Percentiles rank a stretch among this genome's conserved stretches.
Evolutionary conservation across 2,888 invertebrate species (phyloP).

Genomic region (Litoditis marina): DNA sequence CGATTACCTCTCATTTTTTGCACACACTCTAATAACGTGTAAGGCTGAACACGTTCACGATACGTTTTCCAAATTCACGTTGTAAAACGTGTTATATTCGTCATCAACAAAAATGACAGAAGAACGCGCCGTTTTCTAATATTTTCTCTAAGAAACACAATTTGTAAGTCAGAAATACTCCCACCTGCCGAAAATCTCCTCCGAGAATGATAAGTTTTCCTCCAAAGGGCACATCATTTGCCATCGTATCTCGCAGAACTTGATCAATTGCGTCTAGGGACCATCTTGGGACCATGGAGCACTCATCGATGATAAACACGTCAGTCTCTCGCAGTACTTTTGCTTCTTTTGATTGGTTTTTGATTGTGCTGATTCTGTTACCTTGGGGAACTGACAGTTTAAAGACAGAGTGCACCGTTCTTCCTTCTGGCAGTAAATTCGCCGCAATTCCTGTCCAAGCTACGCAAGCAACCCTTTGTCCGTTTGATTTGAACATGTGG

Average conservation of each 20-base stretch:
- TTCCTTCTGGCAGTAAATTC: constrained; percentile 22
- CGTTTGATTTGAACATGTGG: not conserved
- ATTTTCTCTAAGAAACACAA: too few relatives aligned
- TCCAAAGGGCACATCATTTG: not conserved
- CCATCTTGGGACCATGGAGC: not conserved
- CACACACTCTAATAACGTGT: too few relatives aligned
- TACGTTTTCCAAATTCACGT: too few relatives aligned
- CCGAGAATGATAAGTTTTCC: too few relatives aligned
- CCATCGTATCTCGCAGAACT: not conserved
- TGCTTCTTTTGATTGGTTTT: not conserved
- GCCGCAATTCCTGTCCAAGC: constrained; percentile 30
- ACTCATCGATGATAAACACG: not conserved
- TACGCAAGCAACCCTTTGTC: constrained; percentile 1
- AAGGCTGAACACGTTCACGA: too few relatives aligned
- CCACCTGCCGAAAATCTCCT: too few relatives aligned
- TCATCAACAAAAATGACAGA: too few relatives aligned
- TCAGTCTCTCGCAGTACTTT: not conserved
- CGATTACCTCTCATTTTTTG: too few relatives aligned
- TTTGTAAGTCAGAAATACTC: too few relatives aligned
- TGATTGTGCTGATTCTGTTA: not conserved
- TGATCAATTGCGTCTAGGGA: not conserved
- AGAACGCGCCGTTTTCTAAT: too few relatives aligned
- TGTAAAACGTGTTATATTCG: too few relatives aligned
- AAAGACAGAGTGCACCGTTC: constrained; percentile 19
- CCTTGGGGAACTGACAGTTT: constrained; percentile 1